These are phyloP conservation scores for Oreochromis grahami DNA, from an alignment of 2,797 vertebrate species.

Conservation along the genomic window DNA sequence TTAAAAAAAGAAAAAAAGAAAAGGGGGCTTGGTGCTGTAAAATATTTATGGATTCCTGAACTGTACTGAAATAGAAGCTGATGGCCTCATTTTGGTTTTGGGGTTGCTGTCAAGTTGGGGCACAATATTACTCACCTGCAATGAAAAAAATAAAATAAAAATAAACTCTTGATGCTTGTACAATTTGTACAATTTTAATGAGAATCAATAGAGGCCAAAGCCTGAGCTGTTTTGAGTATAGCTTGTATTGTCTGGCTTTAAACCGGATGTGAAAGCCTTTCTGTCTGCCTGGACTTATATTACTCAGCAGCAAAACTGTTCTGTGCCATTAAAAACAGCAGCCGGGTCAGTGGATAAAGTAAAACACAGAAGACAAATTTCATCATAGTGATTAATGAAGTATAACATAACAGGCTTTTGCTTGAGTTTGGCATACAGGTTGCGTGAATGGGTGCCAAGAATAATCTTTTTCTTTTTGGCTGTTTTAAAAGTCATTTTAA, in stretches of 20 bases:
- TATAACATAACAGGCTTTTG: neutral
- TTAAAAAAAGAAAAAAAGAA: neutral
- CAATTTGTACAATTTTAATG: neutral
- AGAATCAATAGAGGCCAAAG: neutral
- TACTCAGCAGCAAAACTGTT: neutral
- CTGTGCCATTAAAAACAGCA: neutral
- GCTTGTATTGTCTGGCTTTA: neutral
- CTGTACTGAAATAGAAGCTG: neutral
- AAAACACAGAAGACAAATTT: constrained; percentile 1
- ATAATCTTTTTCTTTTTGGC: neutral
- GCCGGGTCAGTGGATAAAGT: neutral
- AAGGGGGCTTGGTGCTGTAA: neutral
- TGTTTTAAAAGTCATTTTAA: neutral
- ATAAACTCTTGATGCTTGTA: neutral
- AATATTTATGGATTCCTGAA: neutral
- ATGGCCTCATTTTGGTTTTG: neutral
- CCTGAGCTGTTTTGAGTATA: neutral
- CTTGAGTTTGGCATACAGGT: constrained; percentile 3
- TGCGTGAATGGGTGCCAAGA: neutral
- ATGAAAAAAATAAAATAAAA: neutral
- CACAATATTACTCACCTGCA: neutral
- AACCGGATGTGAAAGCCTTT: neutral
- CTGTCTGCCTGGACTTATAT: neutral
- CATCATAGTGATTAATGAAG: constrained; percentile 7
- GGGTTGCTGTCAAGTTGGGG: neutral